A percentile compares a stretch with the other conserved stretches of the same genome.
Conservation (phyloP, 2,888 invertebrate genomes). For the Plagodis dolabraria region DNA sequence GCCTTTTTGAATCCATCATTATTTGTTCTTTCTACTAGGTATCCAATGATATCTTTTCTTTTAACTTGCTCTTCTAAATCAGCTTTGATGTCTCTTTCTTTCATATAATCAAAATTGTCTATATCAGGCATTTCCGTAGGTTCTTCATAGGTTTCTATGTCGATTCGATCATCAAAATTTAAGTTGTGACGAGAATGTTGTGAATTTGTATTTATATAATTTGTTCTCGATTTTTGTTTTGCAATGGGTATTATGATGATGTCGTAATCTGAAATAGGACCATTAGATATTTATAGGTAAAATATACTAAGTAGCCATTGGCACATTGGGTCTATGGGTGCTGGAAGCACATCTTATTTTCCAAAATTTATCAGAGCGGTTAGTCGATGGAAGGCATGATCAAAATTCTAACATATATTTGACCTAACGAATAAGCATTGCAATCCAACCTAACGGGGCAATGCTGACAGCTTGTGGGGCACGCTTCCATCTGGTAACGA, state of each 20-base stretch:
- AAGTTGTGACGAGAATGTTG: slow-evolving; percentile 26
- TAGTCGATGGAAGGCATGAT: too few species aligned
- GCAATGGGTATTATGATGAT: slow-evolving; percentile 20
- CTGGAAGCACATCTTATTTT: too few species aligned
- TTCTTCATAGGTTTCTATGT: slow-evolving; percentile 64
- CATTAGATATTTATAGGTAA: background rate
- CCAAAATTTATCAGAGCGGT: too few species aligned
- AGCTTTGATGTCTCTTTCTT: slow-evolving; percentile 31
- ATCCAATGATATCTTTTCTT: slow-evolving; percentile 11
- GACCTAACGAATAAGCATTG: too few species aligned
- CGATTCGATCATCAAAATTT: slow-evolving; percentile 45
- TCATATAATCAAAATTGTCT: slow-evolving; percentile 61
- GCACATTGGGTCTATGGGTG: too few species aligned
- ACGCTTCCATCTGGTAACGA: too few species aligned
- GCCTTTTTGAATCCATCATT: background rate
- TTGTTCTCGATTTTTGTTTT: slow-evolving; percentile 24
- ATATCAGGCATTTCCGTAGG: slow-evolving; percentile 61
- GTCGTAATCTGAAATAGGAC: slow-evolving; percentile 30
- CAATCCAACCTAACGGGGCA: too few species aligned
- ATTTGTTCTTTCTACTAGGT: slow-evolving; percentile 7
- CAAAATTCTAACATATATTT: too few species aligned
- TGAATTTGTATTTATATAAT: slow-evolving; percentile 4
- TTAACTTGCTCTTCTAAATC: background rate
- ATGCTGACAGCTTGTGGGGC: too few species aligned
- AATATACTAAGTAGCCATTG: too few species aligned